A percentile compares a stretch with the other conserved stretches of the same genome.
Evolutionary conservation across 2,113 vertebrate genomes (phyloP).

Genomic region (Myxocyprinus asiaticus): DNA sequence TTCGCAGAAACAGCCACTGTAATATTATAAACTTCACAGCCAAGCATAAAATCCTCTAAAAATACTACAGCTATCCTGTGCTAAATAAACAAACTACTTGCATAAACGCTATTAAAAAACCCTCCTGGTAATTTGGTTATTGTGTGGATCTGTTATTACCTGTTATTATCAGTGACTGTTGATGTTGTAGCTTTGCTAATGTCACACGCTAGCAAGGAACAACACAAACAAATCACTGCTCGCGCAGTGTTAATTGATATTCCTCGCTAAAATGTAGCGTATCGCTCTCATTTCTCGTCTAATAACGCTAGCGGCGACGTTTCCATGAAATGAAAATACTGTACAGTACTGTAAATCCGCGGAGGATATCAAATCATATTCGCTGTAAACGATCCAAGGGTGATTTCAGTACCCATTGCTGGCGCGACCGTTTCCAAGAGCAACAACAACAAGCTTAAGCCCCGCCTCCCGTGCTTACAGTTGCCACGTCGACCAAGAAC

Average conservation of each 20-base stretch:
- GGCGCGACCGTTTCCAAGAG: constrained; percentile 18
- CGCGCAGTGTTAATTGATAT: background rate
- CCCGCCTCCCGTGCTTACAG: background rate
- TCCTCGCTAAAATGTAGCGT: background rate
- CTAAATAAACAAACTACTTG: too few species aligned
- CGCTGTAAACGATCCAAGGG: background rate
- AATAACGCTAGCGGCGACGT: background rate
- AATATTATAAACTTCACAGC: too few species aligned
- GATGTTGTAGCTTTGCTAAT: background rate
- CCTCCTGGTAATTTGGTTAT: too few species aligned
- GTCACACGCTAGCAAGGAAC: background rate
- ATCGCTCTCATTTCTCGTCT: background rate
- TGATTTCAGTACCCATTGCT: constrained; percentile 26
- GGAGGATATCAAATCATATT: background rate
- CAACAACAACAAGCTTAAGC: constrained; percentile 26
- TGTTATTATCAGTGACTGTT: background rate
- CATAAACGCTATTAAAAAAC: too few species aligned
- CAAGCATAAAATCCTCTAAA: too few species aligned
- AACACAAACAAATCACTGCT: constrained; percentile 15
- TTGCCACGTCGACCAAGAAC: background rate
- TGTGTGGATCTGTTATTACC: too few species aligned
- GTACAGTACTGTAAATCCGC: too few species aligned
- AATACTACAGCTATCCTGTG: too few species aligned
- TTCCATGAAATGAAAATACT: background rate
- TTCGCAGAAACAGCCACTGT: too few species aligned